Evolutionary conservation across 1,140 invertebrate genomes (phyloP).

Genomic region (Scaptomyza hsui): DNA sequence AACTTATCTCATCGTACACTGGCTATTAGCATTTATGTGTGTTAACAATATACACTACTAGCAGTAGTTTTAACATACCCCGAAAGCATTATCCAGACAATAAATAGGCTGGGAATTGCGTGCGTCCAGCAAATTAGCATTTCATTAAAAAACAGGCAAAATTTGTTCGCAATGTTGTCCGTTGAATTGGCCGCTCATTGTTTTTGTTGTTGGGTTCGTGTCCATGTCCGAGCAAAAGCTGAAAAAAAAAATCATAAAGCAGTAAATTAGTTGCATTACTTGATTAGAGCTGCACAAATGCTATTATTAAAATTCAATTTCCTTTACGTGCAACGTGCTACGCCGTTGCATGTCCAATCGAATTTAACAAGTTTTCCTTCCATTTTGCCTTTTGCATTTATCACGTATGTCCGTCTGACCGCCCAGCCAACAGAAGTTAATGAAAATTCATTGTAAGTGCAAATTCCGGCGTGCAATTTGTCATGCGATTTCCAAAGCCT

Average conservation of each 20-base stretch:
- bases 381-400: conserved; percentile 44
- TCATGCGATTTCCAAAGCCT: conserved; percentile 66
- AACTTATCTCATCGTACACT: not conserved
- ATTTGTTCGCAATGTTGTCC: conserved; percentile 79
- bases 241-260: not conserved
- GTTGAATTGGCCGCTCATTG: conserved; percentile 24
- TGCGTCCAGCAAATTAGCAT: conserved; percentile 74
- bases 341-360: conserved; percentile 72
- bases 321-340: conserved; percentile 33
- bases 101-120: conserved; percentile 50
- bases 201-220: conserved; percentile 17
- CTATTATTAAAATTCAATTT: conserved; percentile 80
- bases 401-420: conserved; percentile 24
- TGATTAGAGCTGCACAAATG: conserved; percentile 66
- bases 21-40: conserved; percentile 2
- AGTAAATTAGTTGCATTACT: conserved; percentile 77
- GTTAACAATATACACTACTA: conserved; percentile 1
- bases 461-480: conserved; percentile 63
- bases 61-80: not conserved
- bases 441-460: conserved; percentile 66
- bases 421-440: conserved; percentile 40
- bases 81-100: conserved; percentile 24
- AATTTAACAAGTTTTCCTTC: conserved; percentile 67
- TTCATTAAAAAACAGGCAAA: conserved; percentile 75
- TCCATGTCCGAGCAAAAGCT: conserved; percentile 5